Evolutionary conservation across 1,140 invertebrate species (phyloP), one percentile per base, ranked within the genome.

Genomic region (Scylla paramamosain): DNA sequence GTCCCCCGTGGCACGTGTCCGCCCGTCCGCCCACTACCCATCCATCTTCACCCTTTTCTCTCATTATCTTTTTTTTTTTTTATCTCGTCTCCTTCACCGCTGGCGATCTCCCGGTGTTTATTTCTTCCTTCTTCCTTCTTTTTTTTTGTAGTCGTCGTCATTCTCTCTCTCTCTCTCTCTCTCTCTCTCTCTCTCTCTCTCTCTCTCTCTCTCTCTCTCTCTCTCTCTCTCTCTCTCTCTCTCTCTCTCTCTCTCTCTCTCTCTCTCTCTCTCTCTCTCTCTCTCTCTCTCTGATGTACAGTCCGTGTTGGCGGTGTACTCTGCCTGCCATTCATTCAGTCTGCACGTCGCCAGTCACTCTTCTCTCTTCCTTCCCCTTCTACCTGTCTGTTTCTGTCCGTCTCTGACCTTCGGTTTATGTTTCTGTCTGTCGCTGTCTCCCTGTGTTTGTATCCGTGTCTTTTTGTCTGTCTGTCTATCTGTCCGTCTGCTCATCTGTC

Each of bases 301-400:
- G 39, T 39, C 39, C 20, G 52, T 59, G 52, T 20, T 59, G 52
- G 12, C 10, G 10, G 2, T 59, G 20, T 77, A 7, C 25, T 77
- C n/a, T 77, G 67, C 25, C 20, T 20, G 16, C 25, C 67, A 77
- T 77, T 77, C 67, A 77, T 77, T 77, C 67, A 77, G 67, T n/a
- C 67, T 77, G 20, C 20, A n/a, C 25, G 31, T 46, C 31, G 16
- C 31, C 45, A 3, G 32, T 88, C 45, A 39, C 4, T 88, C 86
- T 25, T 32, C 31, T 88, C n/a, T 46, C 86, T 39, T 88, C 86
- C 86, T 88, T 32, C 86, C 29, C 86, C 86, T 88, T 32, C 86
- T 32, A 14, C 86, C 86, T 88, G 12, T 46, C 45, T 46, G 16
- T 46, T 28, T 88, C 45, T 88, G 86, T 45, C 86, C 31, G 7